Evolutionary conservation across 2,888 invertebrate species (phyloP).

Genomic region (Rhogogaster chlorosoma): DNA sequence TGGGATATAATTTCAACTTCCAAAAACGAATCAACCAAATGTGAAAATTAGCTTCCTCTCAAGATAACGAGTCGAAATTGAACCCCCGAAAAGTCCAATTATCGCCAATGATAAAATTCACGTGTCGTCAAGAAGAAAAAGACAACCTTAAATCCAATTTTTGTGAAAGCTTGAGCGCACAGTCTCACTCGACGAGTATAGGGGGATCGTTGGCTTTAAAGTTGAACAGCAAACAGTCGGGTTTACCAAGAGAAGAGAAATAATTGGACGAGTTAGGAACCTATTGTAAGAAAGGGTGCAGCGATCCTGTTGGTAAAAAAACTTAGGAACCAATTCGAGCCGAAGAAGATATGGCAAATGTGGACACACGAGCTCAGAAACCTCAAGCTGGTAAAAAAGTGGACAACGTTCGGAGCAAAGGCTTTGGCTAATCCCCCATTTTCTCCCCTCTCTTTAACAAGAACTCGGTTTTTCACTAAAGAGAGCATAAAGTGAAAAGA

Average conservation of each 20-base stretch:
- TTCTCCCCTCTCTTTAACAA: not conserved
- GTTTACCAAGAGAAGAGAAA: not conserved
- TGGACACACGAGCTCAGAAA: not conserved
- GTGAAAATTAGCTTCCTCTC: not conserved
- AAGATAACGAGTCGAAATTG: not conserved
- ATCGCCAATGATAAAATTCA: not conserved
- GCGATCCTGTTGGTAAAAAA: not conserved
- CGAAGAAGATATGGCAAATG: not conserved
- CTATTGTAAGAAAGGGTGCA: not conserved
- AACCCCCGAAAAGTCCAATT: not conserved
- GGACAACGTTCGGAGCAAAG: not conserved
- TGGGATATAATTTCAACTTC: not conserved
- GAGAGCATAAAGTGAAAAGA: conserved; percentile 7
- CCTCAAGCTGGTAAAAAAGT: not conserved
- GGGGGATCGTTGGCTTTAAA: not conserved
- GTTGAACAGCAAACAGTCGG: not conserved
- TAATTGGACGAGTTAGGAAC: not conserved
- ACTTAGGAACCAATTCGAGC: not conserved
- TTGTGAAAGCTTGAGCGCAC: not conserved
- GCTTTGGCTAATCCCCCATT: not conserved
- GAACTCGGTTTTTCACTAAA: not conserved
- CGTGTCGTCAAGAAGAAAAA: not conserved
- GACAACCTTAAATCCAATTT: not conserved
- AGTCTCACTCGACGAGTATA: not conserved
- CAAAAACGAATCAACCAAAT: not conserved